phyloP scores from a whole-genome alignment of 2,888 invertebrate genomes.

The Ametastegia equiseti region DNA sequence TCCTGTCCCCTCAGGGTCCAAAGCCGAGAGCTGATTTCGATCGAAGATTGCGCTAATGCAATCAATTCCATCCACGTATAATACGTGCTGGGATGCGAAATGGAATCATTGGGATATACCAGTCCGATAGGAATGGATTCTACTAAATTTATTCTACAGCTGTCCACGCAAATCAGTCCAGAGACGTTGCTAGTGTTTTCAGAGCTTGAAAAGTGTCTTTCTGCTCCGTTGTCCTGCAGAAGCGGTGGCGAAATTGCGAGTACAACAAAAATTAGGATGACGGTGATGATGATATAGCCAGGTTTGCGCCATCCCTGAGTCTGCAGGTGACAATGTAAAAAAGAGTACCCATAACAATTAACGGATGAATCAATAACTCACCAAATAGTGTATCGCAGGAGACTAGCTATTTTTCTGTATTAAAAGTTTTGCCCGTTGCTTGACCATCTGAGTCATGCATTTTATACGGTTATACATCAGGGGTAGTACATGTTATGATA shows the following conservation, averaged over 20 bases:
- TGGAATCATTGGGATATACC: conserved; percentile 81
- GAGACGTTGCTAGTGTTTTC: conserved; percentile 59
- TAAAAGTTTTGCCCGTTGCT: no score
- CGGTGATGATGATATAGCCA: conserved; percentile 90
- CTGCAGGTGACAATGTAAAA: conserved; percentile 78
- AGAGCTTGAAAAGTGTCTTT: conserved; percentile 70
- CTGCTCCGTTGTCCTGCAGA: conserved; percentile 84
- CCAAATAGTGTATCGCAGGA: no score
- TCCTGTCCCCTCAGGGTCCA: conserved; percentile 93
- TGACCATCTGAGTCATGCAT: no score
- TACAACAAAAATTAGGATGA: conserved; percentile 87
- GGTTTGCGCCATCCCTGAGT: conserved; percentile 86
- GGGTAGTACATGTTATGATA: no score
- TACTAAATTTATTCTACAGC: conserved; percentile 87
- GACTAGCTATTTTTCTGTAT: no score
- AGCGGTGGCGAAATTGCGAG: conserved; percentile 87
- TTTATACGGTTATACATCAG: no score
- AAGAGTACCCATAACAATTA: neutral
- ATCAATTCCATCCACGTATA: conserved; percentile 91
- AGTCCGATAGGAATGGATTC: conserved; percentile 96
- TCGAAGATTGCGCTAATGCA: conserved; percentile 84
- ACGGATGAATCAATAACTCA: no score
- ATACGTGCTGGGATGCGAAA: conserved; percentile 84
- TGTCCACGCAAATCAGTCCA: conserved; percentile 63
- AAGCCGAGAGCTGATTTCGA: conserved; percentile 96